Base-by-base conservation (phyloP, 30 jellyfish, hydroid and myxozoan species). In the Pseudorhiza aurosa region DNA sequence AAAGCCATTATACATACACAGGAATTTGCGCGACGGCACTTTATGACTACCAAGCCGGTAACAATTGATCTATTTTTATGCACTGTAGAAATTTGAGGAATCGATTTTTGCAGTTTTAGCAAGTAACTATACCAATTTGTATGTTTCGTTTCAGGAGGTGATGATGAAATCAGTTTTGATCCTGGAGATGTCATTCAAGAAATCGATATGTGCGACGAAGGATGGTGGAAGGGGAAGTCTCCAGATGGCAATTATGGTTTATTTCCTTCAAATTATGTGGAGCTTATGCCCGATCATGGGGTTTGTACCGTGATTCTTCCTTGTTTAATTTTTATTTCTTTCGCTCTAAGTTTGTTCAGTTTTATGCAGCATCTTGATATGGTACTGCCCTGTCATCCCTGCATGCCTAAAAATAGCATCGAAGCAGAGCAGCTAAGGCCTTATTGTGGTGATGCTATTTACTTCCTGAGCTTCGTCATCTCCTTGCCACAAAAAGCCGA, bases 151-250 rank as follows among this genome's bases (percentile, higher is more conserved):
- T 9, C 70, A 91, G 98, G 95, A 53, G 98, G 91, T 37, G 98
- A 77, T 8, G 78, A 75, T 17, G 98, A 91, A 55, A 85, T 91
- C 50, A 75, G 95, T 5, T 91, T 91, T 74, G 95, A 91, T 59
- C 98, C 98, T 2, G 98, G 87, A 32, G 96, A 91, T 29, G 37
- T 85, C 0, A 91, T 91, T 29, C 60, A 81, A 31, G 58, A 91
- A 7, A 85, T 91, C 36, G 98, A 91, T 42, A 39, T 68, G 36
- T 18, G 85, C 25, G 98, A 85, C 47, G 98, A 91, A 0, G 98
- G 98, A 2, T 91, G 98, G 98, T 91, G 98, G 98, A 83, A 69
- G 67, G 98, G 98, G 7, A 36, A 44, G 26, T 95, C 81, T 0
- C 96, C 98, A 14, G 65, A 60, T 70, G 98, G 98, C 1, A 26